Conservation (phyloP, 2,797 vertebrate species). For the Brotula barbata region DNA sequence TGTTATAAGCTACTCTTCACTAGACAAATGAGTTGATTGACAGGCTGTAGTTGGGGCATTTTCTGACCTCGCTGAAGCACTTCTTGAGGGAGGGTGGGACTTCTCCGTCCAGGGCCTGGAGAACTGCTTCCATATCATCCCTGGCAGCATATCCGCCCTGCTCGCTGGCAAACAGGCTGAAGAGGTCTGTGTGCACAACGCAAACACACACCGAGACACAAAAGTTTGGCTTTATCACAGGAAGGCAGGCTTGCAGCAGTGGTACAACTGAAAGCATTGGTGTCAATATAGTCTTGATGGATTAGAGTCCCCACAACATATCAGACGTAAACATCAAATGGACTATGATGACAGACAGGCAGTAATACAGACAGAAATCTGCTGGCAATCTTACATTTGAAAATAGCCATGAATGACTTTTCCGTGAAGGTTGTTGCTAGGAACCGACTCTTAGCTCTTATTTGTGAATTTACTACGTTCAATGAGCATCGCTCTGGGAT, state of each 20-base stretch:
- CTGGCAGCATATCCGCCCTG: conserved; percentile 90
- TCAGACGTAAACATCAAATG: neutral
- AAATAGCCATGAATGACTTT: too few relatives aligned
- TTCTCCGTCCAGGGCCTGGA: conserved; percentile 91
- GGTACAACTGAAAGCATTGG: conserved; percentile 11
- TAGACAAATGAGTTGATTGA: neutral
- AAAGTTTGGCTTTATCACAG: conserved; percentile 46
- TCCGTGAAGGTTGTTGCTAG: too few relatives aligned
- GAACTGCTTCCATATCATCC: conserved; percentile 95
- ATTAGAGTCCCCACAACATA: conserved; percentile 18
- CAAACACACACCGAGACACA: neutral
- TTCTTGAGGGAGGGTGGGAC: conserved; percentile 90
- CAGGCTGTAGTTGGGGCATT: neutral
- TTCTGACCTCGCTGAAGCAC: conserved; percentile 92
- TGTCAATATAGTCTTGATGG: conserved; percentile 28
- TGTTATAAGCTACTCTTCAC: too few relatives aligned
- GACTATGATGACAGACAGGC: conserved; percentile 1
- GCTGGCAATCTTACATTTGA: too few relatives aligned
- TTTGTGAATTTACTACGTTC: too few relatives aligned
- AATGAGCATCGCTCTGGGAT: too few relatives aligned
- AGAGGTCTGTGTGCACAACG: conserved; percentile 85
- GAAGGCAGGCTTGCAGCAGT: conserved; percentile 33
- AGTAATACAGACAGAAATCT: neutral
- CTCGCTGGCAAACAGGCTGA: conserved; percentile 96
- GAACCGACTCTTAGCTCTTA: too few relatives aligned